Base-by-base conservation (phyloP, 2,888 invertebrate species). In the Oxytorus armatus region DNA sequence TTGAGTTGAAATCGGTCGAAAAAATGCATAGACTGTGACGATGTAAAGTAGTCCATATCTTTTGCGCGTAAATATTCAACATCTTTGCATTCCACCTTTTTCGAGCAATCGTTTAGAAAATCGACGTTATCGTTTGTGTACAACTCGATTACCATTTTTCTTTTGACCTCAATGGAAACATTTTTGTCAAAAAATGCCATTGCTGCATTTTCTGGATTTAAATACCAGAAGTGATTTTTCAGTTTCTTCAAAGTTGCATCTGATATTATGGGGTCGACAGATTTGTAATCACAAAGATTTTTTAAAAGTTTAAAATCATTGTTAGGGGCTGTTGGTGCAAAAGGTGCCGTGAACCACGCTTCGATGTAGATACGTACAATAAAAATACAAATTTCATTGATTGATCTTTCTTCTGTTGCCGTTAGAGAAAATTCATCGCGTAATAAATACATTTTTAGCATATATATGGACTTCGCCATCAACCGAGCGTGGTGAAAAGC, bases 381-480 rank as follows among this genome's bases (percentile, higher is more conserved):
- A 68, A 85, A 87, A n/a, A 79, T 10, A 79, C 81, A 84, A 51
- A 86, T 75, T 3, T 84, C 81, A 21, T 21, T n/a, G 14, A 87
- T 10, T n/a, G 25, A 57, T 39, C 61, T 81, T 68, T 75, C 33
- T 70, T 86, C 86, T 44, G 44, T 33, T 16, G 36, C 36, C n/a
- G 78, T 82, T 10, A 88, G 42, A 23, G 77, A 39, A 59, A 85
- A 86, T 21, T 74, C 49, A 10, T 82, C 59, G 18, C 83, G 80
- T 69, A 86, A 86, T 39, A 87, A 49, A 74, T 70, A 86, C 7
- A 88, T 86, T 82, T 87, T 88, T 18, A 85, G 77, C 10, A 65
- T 81, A 72, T 86, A 88, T 33, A 86, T 85, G 1, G 83, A 84
- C 79, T 86, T 86, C 14, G 84, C 36, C 85, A 88, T 87, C 85